phyloP scores from a whole-genome alignment of 2,888 invertebrate genomes.

The Papilio protenor region DNA sequence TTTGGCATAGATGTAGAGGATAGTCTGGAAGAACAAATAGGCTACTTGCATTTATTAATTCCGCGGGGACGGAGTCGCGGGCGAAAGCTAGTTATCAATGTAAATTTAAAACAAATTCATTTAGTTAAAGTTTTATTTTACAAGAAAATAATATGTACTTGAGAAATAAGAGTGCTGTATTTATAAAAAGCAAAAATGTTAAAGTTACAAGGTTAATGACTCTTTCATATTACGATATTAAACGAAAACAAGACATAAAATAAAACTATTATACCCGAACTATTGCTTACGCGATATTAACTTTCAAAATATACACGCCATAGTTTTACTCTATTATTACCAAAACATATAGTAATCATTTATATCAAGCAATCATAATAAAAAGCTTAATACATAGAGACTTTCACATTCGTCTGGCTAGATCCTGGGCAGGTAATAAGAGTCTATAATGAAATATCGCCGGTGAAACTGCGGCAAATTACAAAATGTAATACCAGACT shows the following conservation, averaged over 20 bases:
- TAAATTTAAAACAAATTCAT: too few relatives aligned
- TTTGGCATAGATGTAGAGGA: too few relatives aligned
- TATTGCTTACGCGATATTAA: neutral
- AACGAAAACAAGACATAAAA: neutral
- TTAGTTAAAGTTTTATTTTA: too few relatives aligned
- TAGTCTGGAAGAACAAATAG: too few relatives aligned
- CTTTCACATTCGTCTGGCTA: neutral
- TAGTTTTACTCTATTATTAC: neutral
- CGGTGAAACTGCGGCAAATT: slow-evolving; percentile 1
- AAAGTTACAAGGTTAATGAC: neutral
- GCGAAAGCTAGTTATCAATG: too few relatives aligned
- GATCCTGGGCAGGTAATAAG: neutral
- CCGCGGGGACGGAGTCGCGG: too few relatives aligned
- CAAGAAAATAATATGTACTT: neutral
- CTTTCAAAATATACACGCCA: neutral
- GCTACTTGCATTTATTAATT: too few relatives aligned
- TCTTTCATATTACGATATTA: neutral
- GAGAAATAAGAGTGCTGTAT: too few relatives aligned
- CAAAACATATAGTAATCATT: neutral
- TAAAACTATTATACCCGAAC: neutral
- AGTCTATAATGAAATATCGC: neutral
- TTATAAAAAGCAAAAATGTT: neutral
- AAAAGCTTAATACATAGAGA: neutral
- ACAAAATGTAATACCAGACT: neutral
- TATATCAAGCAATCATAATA: neutral